phyloP scores from a whole-genome alignment of 1,140 invertebrate genomes.

The Melipona quadrifasciata region DNA sequence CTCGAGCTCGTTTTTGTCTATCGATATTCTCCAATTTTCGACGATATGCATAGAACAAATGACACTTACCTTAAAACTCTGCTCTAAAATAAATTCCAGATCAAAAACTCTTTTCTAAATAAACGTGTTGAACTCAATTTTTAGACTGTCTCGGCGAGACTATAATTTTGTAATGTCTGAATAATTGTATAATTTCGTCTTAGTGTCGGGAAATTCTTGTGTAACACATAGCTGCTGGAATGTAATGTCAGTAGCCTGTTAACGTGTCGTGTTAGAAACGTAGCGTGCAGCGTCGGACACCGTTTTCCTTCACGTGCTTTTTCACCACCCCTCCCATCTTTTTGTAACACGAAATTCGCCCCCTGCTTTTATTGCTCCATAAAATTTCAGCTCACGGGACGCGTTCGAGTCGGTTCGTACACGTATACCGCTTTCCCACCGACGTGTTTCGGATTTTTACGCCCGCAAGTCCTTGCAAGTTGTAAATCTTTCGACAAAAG shows the following conservation, averaged over 20 bases:
- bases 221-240: background rate
- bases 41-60: too few species aligned
- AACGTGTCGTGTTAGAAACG: slow-evolving; percentile 15
- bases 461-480: background rate
- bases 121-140: too few species aligned
- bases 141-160: too few species aligned
- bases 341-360: background rate
- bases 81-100: too few species aligned
- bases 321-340: background rate
- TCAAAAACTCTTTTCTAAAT: too few species aligned
- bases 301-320: background rate
- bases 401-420: background rate
- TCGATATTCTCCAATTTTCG: too few species aligned
- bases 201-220: too few species aligned
- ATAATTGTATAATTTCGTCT: too few species aligned
- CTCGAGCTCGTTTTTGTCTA: too few species aligned
- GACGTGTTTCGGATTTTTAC: background rate
- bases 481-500: background rate
- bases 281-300: slow-evolving; percentile 25
- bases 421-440: background rate
- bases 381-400: background rate
- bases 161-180: too few species aligned
- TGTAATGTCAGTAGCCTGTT: slow-evolving; percentile 34
- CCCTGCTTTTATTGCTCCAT: background rate
- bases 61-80: too few species aligned